Evolutionary conservation across 2,797 vertebrate genomes (phyloP).

Genomic region (Myotis vivesi): DNA sequence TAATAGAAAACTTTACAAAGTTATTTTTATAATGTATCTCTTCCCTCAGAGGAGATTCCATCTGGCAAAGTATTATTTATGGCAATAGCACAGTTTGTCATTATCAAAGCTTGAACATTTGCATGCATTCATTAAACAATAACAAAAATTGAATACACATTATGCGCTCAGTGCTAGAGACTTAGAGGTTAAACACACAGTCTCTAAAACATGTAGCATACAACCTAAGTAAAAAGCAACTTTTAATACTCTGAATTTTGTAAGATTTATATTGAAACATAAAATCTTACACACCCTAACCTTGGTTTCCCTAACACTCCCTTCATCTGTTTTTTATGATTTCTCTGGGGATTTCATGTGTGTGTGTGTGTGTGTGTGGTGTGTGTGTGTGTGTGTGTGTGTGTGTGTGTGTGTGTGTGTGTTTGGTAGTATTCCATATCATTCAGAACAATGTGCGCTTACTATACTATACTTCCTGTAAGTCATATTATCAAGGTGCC

Average conservation of each 20-base stretch:
- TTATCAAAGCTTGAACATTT: background rate
- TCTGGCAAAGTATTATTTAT: slow-evolving; percentile 16
- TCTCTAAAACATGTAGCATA: background rate
- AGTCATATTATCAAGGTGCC: background rate
- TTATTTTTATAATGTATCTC: slow-evolving; percentile 41
- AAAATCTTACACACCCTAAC: background rate
- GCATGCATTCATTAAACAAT: slow-evolving; percentile 3
- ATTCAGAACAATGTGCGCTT: background rate
- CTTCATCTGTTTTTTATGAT: background rate
- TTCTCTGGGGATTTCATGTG: background rate
- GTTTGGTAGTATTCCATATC: background rate
- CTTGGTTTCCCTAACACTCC: background rate
- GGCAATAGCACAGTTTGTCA: slow-evolving; percentile 26
- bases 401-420: too few relatives aligned
- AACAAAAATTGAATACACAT: background rate
- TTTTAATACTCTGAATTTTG: background rate
- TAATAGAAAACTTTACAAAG: background rate
- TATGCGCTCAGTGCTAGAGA: background rate
- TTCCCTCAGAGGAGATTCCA: background rate
- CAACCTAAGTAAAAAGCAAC: background rate
- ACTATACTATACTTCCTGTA: background rate
- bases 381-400: background rate
- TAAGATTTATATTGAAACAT: background rate
- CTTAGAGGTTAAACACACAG: background rate
- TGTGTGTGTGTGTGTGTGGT: too few relatives aligned